Evolutionary conservation across 2,797 vertebrate species (phyloP), one percentile per base, ranked within the genome.

Genomic region (Tenualosa thibaudeaui): DNA sequence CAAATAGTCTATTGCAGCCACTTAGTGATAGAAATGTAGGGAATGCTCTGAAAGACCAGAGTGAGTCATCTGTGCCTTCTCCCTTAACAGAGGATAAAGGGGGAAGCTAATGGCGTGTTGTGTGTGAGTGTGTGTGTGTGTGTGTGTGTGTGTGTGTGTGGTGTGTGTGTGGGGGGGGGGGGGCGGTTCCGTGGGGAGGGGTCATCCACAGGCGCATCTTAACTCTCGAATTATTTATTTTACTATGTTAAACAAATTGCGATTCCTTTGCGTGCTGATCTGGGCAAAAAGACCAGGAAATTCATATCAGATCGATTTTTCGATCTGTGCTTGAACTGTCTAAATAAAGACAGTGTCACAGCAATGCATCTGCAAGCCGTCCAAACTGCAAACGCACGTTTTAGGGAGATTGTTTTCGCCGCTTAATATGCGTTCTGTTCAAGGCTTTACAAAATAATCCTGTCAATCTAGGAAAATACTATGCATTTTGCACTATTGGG

Each of bases 301-400:
- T 97, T 96, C 96, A 94, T 95, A 96, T 97, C 96, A 94, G 96
- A 98, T 98, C 95, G 94, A 98, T 98, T 96, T 95, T 97, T 97
- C 97, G 95, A 97, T 97, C 97, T 96, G 95, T 95, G 97, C 97
- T 98, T 98, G 97, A 98, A 97, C 97, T 96, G 95, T 93, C 92
- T 94, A 96, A 95, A 96, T 96, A 96, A 97, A 92, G 96, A 90
- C 94, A 93, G 95, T 81, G 71, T 78, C 71, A 78, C 71, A 78
- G 71, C 37, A 78, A 78, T 78, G 17, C 71, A 78, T 78, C 71
- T 78, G 71, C 71, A 78, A 78, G 71, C 71, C 71, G 40, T 78
- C 71, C 40, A 78, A 78, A 78, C 71, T 78, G 71, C 71, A 78
- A 43, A 78, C 71, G 37, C 68, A 78, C 71, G 71, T 78, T 78